Evolutionary conservation across 2,797 vertebrate genomes (phyloP).

Genomic region (Schizothorax lantsangensis): DNA sequence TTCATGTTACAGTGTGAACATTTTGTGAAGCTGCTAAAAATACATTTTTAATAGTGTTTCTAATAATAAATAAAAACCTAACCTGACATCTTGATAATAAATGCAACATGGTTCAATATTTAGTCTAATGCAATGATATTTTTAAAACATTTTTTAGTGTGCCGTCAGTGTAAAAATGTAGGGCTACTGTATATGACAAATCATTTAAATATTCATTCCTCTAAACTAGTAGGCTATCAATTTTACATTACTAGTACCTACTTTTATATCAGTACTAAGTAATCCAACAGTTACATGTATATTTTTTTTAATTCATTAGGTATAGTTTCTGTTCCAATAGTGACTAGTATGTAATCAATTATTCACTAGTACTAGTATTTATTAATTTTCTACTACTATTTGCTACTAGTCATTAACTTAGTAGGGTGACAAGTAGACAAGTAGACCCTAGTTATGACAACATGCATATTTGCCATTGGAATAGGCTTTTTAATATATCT

Average conservation of each 20-base stretch:
- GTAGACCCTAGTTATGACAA: too few species aligned
- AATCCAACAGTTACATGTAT: not conserved
- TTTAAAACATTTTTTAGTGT: not conserved
- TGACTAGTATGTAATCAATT: not conserved
- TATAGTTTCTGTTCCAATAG: not conserved
- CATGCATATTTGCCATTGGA: not conserved
- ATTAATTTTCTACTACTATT: not conserved
- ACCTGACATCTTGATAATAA: not conserved
- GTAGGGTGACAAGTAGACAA: not conserved
- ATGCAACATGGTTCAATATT: not conserved
- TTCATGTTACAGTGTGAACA: not conserved
- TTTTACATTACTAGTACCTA: not conserved
- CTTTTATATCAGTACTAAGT: not conserved
- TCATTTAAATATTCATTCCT: not conserved
- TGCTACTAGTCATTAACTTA: not conserved
- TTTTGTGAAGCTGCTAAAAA: not conserved
- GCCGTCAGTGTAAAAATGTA: not conserved
- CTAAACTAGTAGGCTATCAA: not conserved
- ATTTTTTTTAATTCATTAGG: not conserved
- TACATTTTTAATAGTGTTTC: not conserved
- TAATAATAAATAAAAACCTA: not conserved
- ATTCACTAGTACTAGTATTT: not conserved
- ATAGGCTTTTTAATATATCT: not conserved
- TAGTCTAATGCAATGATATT: not conserved
- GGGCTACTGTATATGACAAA: not conserved